Evolutionary conservation across 2,113 vertebrate genomes (phyloP).

Genomic region (Menura novaehollandiae): DNA sequence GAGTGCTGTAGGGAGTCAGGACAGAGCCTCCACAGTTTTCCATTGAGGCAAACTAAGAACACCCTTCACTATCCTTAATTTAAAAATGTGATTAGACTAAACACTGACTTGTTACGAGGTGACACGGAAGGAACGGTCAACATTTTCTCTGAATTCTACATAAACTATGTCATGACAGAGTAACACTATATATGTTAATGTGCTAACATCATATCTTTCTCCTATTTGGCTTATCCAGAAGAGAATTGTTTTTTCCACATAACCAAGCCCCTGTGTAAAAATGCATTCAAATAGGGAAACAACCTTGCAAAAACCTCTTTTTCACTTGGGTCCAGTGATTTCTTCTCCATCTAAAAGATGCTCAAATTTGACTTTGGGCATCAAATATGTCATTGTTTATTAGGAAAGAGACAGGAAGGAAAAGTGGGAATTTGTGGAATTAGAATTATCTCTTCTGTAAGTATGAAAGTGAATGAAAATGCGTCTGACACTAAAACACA

Average conservation of each 20-base stretch:
- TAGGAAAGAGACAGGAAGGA: not conserved
- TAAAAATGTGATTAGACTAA: not conserved
- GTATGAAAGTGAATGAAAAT: not conserved
- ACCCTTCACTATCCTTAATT: not conserved
- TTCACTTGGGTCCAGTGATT: not conserved
- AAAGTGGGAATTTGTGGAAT: not conserved
- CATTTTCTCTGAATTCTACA: not conserved
- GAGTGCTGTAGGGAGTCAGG: not conserved
- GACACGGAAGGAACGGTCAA: not conserved
- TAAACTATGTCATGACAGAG: not conserved
- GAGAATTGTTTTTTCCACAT: not conserved
- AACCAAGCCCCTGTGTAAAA: rapidly evolving
- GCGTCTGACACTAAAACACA: not conserved
- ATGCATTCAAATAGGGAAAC: not conserved
- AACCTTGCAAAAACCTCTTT: not conserved
- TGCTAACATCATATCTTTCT: not conserved
- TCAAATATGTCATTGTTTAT: not conserved
- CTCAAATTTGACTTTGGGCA: not conserved
- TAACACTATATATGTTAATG: not conserved
- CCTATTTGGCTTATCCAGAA: not conserved
- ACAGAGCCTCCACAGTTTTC: not conserved
- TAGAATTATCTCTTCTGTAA: not conserved
- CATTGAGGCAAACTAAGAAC: not conserved
- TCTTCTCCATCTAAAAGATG: not conserved
- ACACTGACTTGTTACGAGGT: not conserved